These are phyloP conservation scores for Aix galericulata DNA, from an alignment of 2,113 vertebrate genomes.

Conservation along the genomic window DNA sequence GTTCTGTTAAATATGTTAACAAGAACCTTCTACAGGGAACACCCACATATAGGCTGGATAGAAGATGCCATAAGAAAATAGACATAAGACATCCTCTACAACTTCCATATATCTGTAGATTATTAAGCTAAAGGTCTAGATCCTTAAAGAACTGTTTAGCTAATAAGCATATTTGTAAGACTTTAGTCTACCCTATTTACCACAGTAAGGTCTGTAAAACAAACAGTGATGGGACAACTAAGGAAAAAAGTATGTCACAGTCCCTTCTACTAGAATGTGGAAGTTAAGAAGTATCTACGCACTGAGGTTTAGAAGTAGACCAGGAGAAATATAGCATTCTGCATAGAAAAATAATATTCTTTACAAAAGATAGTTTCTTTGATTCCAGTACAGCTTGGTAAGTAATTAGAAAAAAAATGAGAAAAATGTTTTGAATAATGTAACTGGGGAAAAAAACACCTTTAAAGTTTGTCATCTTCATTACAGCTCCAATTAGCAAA, in stretches of 20 bases:
- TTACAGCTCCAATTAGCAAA: background rate
- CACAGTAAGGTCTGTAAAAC: background rate
- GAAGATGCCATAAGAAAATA: background rate
- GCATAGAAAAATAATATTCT: background rate
- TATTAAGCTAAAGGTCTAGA: background rate
- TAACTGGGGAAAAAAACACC: background rate
- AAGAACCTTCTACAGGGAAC: background rate
- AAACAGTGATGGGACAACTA: background rate
- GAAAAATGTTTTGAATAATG: background rate
- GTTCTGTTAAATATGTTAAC: background rate
- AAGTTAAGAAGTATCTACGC: background rate
- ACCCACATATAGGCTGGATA: fast-evolving
- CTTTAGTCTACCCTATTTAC: background rate
- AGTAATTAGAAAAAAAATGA: background rate
- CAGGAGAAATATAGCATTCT: background rate
- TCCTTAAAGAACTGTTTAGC: background rate
- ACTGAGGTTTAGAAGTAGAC: background rate
- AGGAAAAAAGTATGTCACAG: background rate
- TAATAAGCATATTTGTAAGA: background rate
- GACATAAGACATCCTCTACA: background rate
- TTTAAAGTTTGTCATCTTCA: background rate
- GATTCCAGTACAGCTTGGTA: background rate
- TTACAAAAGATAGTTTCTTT: background rate
- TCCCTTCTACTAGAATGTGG: background rate
- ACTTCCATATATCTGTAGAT: background rate